Evolutionary conservation across 2,888 invertebrate species (phyloP), one percentile per base, ranked within the genome.

Genomic region (Metalampra italica): DNA sequence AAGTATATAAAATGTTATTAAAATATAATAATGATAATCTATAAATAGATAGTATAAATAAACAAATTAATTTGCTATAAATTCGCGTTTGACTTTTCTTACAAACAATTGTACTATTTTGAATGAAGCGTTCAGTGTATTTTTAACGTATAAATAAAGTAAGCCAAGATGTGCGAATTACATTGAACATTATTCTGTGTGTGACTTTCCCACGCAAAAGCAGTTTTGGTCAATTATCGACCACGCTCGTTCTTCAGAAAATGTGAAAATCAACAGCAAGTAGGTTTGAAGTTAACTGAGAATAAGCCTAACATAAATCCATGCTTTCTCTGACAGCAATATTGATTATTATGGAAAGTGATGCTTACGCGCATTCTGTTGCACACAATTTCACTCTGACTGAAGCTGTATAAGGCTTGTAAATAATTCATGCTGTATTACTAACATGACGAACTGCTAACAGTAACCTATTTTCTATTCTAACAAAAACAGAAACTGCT

Each of bases 391-490:
- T 70, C 67, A 72, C 73, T 66, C 69, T 66, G 60, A 59, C 69
- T 66, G 60, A 59, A 61, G 57, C 58, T 37, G 12, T 29, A n/a
- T 59, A 65, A 67, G 60, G 59, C 66, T 67, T 55, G 64, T 82
- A 75, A 82, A 83, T 85, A 66, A 83, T 83, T 81, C 84, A 82
- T 81, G 64, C 50, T 60, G 64, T 66, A 68, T 67, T 73, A 74
- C 72, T 62, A 65, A 61, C 74, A 71, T 74, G 73, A 71, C 75
- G 73, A 71, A 62, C 59, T 55, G 51, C 62, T 49, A 65, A 59
- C 68, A 56, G 60, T 73, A 69, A 75, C 81, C 81, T 65, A 81
- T 78, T 81, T 81, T 74, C 71, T 69, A 70, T 79, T 71, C 11
- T n/a, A 32, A 34, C 43, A 22, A 44, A 12, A 44, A 15, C 9